Base-by-base conservation (phyloP, 2,113 vertebrate species). In the Hiodon tergisus region DNA sequence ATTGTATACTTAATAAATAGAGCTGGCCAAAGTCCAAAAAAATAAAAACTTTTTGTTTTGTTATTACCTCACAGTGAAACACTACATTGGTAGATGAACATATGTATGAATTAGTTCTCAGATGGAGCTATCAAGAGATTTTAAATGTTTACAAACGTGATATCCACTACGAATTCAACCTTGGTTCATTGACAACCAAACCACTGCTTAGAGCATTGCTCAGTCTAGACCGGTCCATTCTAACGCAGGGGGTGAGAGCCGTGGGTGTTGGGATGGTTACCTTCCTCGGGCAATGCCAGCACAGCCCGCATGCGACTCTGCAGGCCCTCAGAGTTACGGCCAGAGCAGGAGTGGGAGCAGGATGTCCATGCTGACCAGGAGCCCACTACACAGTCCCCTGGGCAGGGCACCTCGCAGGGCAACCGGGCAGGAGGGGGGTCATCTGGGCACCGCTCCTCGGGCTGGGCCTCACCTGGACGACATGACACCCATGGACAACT, bases 341-440 rank as follows among this genome's bases (percentile, higher is more conserved):
- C 84, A 78, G 92, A 92, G 76, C 94, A 95, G 9, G 93, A 91
- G 66, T 90, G 90, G 58, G 94, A 94, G 72, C 94, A 95, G 0
- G 82, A 59, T 3, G 94, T 92, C 94, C 94, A 95, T 0, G 57
- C 60, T 0, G 88, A 86, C 94, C 94, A 95, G 51, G 92, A 82
- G 0, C 88, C 88, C 58, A 92, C 31, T 5, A 94, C 90, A 9
- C 94, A 95, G 57, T 95, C 94, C 50, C 80, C 81, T 0, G 88
- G 84, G 83, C 93, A 95, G 0, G 91, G 90, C 71, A 92, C 84
- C 77, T 92, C 90, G 80, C 94, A 95, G 3, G 80, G 7, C 59
- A 68, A 77, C 46, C n/a, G 77, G 53, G 88, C 80, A 3, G 88
- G 76, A 47, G 63, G 89, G 53, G 85, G 86, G 7, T 85, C 72